phyloP scores from a whole-genome alignment of 2,797 vertebrate species.

The Otus scops region DNA sequence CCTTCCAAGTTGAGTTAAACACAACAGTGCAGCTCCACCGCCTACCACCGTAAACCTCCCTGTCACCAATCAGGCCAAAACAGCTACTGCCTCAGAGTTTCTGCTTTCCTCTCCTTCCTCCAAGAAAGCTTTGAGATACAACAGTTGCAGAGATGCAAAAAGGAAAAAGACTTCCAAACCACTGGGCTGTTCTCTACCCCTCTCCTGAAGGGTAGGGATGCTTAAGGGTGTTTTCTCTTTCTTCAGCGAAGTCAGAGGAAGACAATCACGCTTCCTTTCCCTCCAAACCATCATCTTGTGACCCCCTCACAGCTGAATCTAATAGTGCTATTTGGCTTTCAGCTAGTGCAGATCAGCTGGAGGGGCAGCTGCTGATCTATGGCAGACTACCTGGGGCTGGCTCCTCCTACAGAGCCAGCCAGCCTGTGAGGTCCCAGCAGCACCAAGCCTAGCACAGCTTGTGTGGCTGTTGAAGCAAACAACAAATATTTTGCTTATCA shows the following conservation, averaged over 20 bases:
- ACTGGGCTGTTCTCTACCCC: fast-evolving
- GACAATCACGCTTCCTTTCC: background rate
- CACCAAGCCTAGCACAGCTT: background rate
- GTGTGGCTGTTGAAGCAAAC: background rate
- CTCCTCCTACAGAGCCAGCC: background rate
- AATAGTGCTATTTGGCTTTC: background rate
- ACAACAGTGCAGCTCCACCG: background rate
- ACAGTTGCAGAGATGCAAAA: background rate
- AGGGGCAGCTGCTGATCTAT: background rate
- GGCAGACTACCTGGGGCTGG: fast-evolving
- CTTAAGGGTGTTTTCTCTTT: background rate
- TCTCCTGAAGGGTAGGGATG: no score
- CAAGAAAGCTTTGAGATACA: background rate
- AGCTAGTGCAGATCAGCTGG: background rate
- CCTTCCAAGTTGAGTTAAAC: background rate
- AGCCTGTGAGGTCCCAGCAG: background rate
- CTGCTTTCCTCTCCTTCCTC: background rate
- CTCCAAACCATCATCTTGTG: no score
- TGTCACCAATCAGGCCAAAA: background rate
- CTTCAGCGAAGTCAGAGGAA: background rate
- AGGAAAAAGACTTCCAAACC: background rate
- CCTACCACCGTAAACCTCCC: fast-evolving
- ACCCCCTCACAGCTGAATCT: background rate
- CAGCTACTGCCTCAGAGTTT: background rate
- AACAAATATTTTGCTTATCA: background rate